A percentile compares a stretch with the other conserved stretches of the same genome.
These are phyloP conservation scores for Leucopsar rothschildi DNA, from an alignment of 2,113 vertebrate species.

Conservation along the genomic window DNA sequence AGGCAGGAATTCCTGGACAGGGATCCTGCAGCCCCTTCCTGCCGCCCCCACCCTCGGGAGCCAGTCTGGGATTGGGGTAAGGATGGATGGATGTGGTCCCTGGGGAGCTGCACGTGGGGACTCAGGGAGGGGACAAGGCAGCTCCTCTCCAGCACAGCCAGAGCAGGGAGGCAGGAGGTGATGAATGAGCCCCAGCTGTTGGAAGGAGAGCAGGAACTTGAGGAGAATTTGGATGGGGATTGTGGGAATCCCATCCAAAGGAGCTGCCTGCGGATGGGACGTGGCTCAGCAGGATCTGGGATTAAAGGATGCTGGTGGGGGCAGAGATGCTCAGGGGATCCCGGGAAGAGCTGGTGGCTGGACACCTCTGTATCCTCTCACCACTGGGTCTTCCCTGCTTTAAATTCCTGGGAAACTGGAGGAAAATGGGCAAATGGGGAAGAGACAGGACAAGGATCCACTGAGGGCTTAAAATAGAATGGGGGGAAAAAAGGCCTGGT, in stretches of 20 bases:
- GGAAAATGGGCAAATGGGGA: not conserved
- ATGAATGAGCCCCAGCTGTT: constrained; percentile 29
- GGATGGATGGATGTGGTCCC: not conserved
- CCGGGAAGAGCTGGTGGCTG: not conserved
- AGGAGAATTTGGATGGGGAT: not conserved
- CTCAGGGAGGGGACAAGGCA: not conserved
- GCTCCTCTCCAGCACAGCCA: not conserved
- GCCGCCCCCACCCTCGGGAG: not conserved
- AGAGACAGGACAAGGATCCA: not conserved
- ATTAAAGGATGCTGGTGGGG: not conserved
- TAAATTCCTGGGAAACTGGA: not conserved
- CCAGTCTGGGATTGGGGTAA: not conserved
- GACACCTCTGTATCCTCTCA: not conserved
- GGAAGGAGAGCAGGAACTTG: not conserved
- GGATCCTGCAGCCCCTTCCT: not conserved
- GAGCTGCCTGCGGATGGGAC: not conserved
- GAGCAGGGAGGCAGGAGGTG: not conserved
- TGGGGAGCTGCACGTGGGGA: not conserved
- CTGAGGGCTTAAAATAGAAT: not conserved
- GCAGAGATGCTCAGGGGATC: not conserved
- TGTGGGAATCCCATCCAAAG: not conserved
- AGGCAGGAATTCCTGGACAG: not conserved
- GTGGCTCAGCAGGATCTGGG: not conserved
- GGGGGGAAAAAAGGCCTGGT: not conserved
- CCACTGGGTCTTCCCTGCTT: not conserved